Percentiles rank a stretch among this genome's conserved stretches.
Evolutionary conservation across 2,888 invertebrate genomes (phyloP).

Genomic region (Sphecodes monilicornis): DNA sequence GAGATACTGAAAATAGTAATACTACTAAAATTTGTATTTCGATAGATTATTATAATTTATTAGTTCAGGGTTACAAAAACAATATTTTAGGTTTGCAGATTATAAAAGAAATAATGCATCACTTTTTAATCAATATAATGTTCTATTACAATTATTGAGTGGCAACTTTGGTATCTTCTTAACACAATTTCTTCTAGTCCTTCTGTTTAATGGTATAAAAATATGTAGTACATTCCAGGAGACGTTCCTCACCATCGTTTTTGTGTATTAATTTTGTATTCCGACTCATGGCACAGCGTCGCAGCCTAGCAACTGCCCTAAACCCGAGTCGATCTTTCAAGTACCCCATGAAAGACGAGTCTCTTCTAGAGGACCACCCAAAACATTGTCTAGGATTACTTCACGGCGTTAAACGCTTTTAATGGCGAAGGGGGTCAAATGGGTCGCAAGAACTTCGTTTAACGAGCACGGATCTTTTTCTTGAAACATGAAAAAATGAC

Average conservation of each 20-base stretch:
- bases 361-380: constrained; percentile 10
- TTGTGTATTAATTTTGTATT: not conserved
- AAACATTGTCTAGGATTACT: constrained; percentile 6
- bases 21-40: no score
- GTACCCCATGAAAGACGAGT: constrained; percentile 3
- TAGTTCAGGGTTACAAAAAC: no score
- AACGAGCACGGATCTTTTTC: not conserved
- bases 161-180: no score
- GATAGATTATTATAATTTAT: no score
- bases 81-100: no score
- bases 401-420: constrained; percentile 7
- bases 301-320: not conserved
- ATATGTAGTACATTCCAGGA: not conserved
- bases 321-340: not conserved
- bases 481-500: not conserved
- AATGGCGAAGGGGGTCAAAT: not conserved
- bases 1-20: no score
- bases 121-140: no score
- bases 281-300: not conserved
- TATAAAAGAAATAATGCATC: not conserved
- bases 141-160: no score
- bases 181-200: no score
- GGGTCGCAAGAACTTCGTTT: not conserved
- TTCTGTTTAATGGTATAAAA: not conserved
- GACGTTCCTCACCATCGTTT: not conserved